Conservation (phyloP, 2,888 invertebrate genomes). For the Pecten maximus region DNA sequence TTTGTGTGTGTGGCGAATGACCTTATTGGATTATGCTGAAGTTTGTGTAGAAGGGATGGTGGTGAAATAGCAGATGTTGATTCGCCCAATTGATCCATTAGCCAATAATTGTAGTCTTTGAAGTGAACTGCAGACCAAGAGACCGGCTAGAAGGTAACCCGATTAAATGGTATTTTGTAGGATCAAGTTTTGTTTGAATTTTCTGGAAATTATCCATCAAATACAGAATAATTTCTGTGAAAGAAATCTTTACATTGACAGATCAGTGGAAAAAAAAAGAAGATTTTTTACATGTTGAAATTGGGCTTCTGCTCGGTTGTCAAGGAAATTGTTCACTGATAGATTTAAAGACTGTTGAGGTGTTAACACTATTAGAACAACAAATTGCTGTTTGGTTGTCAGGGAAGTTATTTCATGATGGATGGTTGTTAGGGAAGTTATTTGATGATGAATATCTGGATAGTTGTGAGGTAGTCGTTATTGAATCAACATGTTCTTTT, state of each 20-base stretch:
- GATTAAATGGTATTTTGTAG: background rate
- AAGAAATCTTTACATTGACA: background rate
- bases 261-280: no score
- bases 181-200: background rate
- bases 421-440: background rate
- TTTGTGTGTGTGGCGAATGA: background rate
- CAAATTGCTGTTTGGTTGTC: no score
- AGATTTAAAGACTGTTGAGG: background rate
- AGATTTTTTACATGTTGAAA: background rate
- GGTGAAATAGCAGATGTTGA: slow-evolving; percentile 3
- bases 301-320: background rate
- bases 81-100: slow-evolving; percentile 21
- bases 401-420: no score
- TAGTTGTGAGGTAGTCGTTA: background rate
- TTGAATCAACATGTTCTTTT: background rate
- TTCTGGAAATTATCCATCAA: background rate
- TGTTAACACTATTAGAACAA: background rate
- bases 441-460: background rate
- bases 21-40: background rate
- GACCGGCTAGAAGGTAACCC: background rate
- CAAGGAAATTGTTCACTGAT: background rate
- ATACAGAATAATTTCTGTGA: background rate
- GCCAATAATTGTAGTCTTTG: background rate
- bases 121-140: background rate
- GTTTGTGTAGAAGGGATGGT: background rate